phyloP scores from a whole-genome alignment of 1,140 invertebrate species.

The Lepidurus couesii region DNA sequence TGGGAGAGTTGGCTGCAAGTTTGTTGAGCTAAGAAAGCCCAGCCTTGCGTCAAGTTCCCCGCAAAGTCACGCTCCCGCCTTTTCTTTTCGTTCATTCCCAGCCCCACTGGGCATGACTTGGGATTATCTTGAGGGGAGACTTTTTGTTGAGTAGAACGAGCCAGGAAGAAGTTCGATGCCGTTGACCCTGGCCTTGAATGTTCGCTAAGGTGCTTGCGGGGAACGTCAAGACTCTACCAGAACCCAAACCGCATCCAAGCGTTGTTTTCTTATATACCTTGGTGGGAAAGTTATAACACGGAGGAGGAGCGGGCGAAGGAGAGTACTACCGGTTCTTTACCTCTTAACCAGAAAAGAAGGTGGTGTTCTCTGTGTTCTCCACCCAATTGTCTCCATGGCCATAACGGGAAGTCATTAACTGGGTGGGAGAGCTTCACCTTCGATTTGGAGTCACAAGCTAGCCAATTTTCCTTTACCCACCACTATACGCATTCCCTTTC shows the following conservation, averaged over 20 bases:
- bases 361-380: not conserved
- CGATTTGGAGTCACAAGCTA: not conserved
- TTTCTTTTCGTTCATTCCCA: conserved; percentile 10
- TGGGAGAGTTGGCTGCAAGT: not conserved
- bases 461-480: not conserved
- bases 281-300: conserved; percentile 9
- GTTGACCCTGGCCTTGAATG: conserved; percentile 20
- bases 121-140: not conserved
- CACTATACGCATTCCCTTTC: not conserved
- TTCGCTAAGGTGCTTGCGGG: not conserved
- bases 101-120: not conserved
- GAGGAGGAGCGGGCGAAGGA: not conserved
- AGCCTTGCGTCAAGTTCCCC: not conserved
- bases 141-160: not conserved
- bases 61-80: conserved; percentile 6
- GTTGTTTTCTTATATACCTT: not conserved
- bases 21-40: not conserved
- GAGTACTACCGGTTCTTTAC: not conserved
- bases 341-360: not conserved
- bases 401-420: conserved; percentile 12
- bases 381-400: not conserved
- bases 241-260: not conserved
- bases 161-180: conserved; percentile 1
- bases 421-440: not conserved
- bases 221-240: not conserved